These are phyloP conservation scores for Tipula helvola DNA, from an alignment of 2,888 invertebrate species.

Conservation along the genomic window DNA sequence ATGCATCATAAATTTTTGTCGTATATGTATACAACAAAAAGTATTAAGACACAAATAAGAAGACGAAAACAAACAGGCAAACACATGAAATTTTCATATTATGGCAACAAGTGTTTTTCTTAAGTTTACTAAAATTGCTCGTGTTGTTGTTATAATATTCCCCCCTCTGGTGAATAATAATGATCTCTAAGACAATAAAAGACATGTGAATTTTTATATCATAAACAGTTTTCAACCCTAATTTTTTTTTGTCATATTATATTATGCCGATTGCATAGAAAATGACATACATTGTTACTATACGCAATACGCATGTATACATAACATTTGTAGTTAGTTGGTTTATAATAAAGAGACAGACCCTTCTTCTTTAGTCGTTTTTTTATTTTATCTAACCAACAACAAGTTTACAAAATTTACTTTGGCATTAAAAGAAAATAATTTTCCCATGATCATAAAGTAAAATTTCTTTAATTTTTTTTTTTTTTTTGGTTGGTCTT, in stretches of 20 bases:
- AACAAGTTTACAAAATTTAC: neutral
- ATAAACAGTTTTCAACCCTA: neutral
- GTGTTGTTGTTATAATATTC: neutral
- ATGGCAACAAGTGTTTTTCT: slow-evolving; percentile 4
- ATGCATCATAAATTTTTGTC: neutral
- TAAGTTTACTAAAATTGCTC: neutral
- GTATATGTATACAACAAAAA: neutral
- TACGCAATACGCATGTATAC: neutral
- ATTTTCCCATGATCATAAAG: slow-evolving; percentile 4
- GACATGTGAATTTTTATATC: neutral
- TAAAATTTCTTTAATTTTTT: neutral
- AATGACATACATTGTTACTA: neutral
- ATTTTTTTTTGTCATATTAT: neutral
- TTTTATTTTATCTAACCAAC: neutral
- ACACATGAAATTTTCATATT: neutral
- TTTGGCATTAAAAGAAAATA: neutral
- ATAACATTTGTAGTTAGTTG: neutral
- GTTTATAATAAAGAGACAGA: neutral
- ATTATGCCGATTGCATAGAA: neutral
- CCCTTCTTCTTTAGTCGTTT: neutral
- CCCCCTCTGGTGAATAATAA: neutral
- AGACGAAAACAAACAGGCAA: neutral
- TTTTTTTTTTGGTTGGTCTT: neutral
- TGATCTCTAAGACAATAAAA: neutral
- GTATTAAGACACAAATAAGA: neutral